Base-by-base conservation (phyloP, 1,140 invertebrate species). In the Lineus longissimus region DNA sequence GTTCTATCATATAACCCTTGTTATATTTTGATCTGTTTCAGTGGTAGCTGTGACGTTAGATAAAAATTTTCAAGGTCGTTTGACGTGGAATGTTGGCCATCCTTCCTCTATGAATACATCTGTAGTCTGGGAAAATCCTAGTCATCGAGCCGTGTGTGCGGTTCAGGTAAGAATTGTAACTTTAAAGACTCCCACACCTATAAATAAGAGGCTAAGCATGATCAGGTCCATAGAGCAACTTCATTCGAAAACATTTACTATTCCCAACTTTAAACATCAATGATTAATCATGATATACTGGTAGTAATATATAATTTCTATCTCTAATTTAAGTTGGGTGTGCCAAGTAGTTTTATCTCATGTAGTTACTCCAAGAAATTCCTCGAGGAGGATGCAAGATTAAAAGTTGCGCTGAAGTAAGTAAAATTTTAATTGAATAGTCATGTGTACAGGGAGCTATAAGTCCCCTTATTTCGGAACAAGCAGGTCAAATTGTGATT, bases 11-110 rank as follows among this genome's bases (percentile, higher is more conserved):
- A 36, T 36, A 4, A 36, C 33, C 33, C 33, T 15, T 7, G 33
- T 36, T 36, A 36, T 15, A 36, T 36, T 36, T 36, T 4, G 33
- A 36, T 36, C 64, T 58, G 61, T 56, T 65, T 70, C 75, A 90
- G 91, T 90, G 13, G 77, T 94, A 67, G 91, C 89, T n/a, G 87
- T 89, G 74, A 91, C 94, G 75, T 78, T 96, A 59, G 90, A 92
- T 73, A 89, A 89, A 65, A 87, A 91, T 74, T 91, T 91, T 0
- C 86, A 93, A 36, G 93, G 92, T 33, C 93, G 94, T 73, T 79
- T 95, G 9, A 92, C 91, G 0, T 93, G 91, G 73, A 88, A 90
- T 76, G 86, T 86, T 0, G 90, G 90, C 4, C 81, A 65, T 58
- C 85, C 88, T 51, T 89, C 88, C 17, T 87, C 88, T 0, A 89